Base-by-base conservation (phyloP, 2,888 invertebrate genomes). In the Muscina levida region DNA sequence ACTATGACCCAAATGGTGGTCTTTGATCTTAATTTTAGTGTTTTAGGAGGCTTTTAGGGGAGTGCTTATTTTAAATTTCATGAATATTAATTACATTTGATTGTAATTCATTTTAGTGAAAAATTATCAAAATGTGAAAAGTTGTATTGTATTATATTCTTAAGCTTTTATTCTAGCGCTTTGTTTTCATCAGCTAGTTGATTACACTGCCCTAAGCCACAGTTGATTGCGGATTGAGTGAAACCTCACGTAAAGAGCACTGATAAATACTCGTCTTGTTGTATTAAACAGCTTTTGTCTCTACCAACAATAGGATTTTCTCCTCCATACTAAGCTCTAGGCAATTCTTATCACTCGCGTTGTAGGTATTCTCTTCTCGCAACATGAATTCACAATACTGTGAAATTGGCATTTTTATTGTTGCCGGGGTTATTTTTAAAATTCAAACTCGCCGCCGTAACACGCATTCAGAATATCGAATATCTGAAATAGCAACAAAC, bases 341-440 rank as follows among this genome's bases (percentile, higher is more conserved):
- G 15, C 48, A n/a, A 15, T 11, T 48, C 15, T 48, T 48, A 48
- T 48, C 48, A n/a, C n/a, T n/a, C n/a, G 48, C n/a, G n/a, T 48
- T n/a, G n/a, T n/a, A n/a, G n/a, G n/a, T n/a, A n/a, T n/a, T n/a
- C n/a, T n/a, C n/a, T n/a, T n/a, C n/a, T n/a, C 15, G 10, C 26
- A 26, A 57, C n/a, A 57, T 26, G n/a, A 57, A 10, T 59, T 59
- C 59, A 17, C 15, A 62, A 62, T 42, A 62, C 39, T 42, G 42
- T 42, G 62, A 62, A 42, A 62, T 62, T 62, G 51, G n/a, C 8
- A 11, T 59, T 8, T 59, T 24, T 37, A 39, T 59, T 62, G 37
- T 42, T 39, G 4, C 22, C 22, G 2, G 62, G 13, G n/a, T 62
- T 42, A 22, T 19, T 22, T 17, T 10, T 15, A 15, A 6, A 22